phyloP scores from a whole-genome alignment of 2,113 vertebrate genomes.

The Platycercus adscitus region DNA sequence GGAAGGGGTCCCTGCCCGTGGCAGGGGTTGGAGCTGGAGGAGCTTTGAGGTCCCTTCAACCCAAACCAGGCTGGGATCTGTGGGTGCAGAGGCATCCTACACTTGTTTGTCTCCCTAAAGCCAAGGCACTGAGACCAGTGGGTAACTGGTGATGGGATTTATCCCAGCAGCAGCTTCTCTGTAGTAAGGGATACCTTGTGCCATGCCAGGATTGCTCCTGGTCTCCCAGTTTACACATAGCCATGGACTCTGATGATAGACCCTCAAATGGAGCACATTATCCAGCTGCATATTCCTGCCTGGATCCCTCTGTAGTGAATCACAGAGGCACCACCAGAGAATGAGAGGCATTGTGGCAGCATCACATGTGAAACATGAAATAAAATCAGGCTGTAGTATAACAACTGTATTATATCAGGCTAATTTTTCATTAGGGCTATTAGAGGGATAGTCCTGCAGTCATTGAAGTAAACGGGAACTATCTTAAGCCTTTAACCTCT shows the following conservation, averaged over 20 bases:
- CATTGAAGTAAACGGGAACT: not conserved
- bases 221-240: not conserved
- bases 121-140: not conserved
- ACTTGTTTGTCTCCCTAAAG: not conserved
- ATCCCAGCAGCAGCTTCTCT: not conserved
- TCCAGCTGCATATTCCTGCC: not conserved
- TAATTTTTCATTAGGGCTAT: not conserved
- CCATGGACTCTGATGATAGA: accelerated
- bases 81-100: not conserved
- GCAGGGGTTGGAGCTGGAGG: not conserved
- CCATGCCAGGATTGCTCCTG: not conserved
- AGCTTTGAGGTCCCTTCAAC: not conserved
- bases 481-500: not conserved
- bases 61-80: not conserved
- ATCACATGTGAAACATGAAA: not conserved
- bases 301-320: not conserved
- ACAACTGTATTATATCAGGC: not conserved
- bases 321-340: accelerated
- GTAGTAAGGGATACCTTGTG: not conserved
- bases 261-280: not conserved
- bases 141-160: not conserved
- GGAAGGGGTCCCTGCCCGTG: not conserved
- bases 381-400: not conserved
- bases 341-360: not conserved
- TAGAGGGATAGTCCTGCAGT: not conserved